Evolutionary conservation across 53 echinoderm and acorn worm species (phyloP), one percentile per base, ranked within the genome.

Genomic region (Hippasteria phrygiana): DNA sequence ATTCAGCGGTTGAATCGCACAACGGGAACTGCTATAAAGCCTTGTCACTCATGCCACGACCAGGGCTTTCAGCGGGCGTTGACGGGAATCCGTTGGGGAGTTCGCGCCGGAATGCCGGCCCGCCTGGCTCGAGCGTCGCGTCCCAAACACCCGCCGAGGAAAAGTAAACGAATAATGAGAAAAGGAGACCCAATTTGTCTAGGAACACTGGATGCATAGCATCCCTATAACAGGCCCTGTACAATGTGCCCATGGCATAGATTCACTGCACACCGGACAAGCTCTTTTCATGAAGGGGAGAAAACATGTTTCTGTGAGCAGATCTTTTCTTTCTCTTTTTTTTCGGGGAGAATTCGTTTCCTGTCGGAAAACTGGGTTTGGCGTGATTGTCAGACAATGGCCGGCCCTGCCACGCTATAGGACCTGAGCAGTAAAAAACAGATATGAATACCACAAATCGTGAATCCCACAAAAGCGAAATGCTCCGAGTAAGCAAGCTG

Each of bases 141-240:
- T 63, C 81, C n/a, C 64, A 81, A 81, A 81, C 81, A 81, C 64
- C 63, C 42, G 81, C 43, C 81, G 81, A 62, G 40, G 81, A 81
- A 64, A 63, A 81, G 81, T 81, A 81, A 81, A 81, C 81, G 81
- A 81, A 81, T 81, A 81, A n/a, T 65, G 65, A 65, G 81, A 81
- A 81, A 81, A 81, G 81, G 81, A 45, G 81, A 81, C 81, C 81
- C 65, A 81, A 64, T 81, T 81, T 64, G 81, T 12, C 65, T 31
- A 31, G 4, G 81, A 64, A 81, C 81, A 81, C 43, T 37, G 42
- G 43, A 40, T 31, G 43, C 43, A 65, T 26, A 43, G 81, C 63
- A 81, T 81, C 81, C 72, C 72, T 33, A 76, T 64, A 41, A 56
- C 62, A 17, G 38, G 65, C 45, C 27, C n/a, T 65, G 64, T 81